Evolutionary conservation across 2,888 invertebrate species (phyloP).

Genomic region (Ectemnius lituratus): DNA sequence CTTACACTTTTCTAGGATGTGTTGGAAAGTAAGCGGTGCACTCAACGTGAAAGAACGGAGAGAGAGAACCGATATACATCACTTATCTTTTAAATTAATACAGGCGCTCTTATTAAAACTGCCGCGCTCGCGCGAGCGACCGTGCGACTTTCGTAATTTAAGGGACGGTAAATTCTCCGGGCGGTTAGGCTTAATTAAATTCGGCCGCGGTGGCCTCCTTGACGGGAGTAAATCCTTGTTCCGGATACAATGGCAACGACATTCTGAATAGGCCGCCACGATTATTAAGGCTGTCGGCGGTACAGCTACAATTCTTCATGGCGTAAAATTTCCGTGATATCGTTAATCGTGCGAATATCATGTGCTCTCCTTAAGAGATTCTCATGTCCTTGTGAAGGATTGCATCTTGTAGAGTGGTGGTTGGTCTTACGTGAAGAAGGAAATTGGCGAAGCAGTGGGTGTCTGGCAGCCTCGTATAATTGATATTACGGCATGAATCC

Average conservation of each 20-base stretch:
- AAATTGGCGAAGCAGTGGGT: background rate
- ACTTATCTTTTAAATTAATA: slow-evolving; percentile 56
- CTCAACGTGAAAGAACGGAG: slow-evolving; percentile 36
- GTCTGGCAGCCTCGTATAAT: background rate
- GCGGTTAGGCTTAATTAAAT: slow-evolving; percentile 38
- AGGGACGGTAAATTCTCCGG: slow-evolving; percentile 28
- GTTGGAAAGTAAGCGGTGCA: slow-evolving; percentile 54
- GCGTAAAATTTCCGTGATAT: no score
- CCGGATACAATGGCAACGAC: slow-evolving; percentile 1
- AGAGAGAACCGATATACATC: slow-evolving; percentile 44
- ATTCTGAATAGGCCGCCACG: background rate
- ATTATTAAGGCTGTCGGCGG: background rate
- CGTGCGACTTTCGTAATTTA: slow-evolving; percentile 25
- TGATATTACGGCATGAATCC: slow-evolving; percentile 2
- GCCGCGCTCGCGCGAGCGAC: background rate
- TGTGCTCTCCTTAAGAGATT: no score
- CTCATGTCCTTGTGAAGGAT: no score
- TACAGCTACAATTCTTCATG: no score
- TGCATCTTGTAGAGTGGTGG: no score
- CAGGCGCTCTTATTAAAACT: slow-evolving; percentile 42
- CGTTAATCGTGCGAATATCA: no score
- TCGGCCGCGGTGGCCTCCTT: background rate
- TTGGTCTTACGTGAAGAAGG: background rate
- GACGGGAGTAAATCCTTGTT: slow-evolving; percentile 8
- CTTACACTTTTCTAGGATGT: slow-evolving; percentile 3